Base-by-base conservation (phyloP, 2,797 vertebrate species). In the Dryobates pubescens region DNA sequence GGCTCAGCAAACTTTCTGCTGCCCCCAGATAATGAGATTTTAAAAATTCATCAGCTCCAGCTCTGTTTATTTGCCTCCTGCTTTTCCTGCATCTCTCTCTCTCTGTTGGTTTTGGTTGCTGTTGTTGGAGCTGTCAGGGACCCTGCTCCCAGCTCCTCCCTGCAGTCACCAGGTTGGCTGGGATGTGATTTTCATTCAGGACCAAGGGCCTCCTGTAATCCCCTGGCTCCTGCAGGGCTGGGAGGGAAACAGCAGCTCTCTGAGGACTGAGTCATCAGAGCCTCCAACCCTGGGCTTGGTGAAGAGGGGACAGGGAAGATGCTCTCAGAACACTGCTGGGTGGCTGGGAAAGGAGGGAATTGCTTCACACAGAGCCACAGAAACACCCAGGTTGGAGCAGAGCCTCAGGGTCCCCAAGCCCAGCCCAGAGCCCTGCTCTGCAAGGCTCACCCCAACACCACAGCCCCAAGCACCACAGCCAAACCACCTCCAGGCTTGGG, bases 21-120 rank as follows among this genome's bases (percentile, higher is more conserved):
- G 72, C 68, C 72, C 90, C 90, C 89, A 94, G 93, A 83, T 94
- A 93, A 96, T 94, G 93, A 95, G 91, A 95, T 94, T 95, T 96
- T 94, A 96, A 96, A 92, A 95, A 95, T 96, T 94, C 88, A 96
- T 95, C 87, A 91, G 91, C 73, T 82, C 67, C 75, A 41, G 62
- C 13, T 24, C 84, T 92, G 82, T 93, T 95, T 94, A 77, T 92
- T 96, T 95, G 72, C 65, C 29, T 88, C 84, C 29, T 61, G 6
- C 57, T 80, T 93, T 80, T 75, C 20, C 12, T 38, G 36, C 38
- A 36, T 10, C 36, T 45, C 18, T 45, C 8, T 47, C 23, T 11
- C 12, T 51, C 13, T 53, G 13, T 53, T 26, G 5, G 38, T 61
- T 80, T 90, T 77, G 69, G 9, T 14, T 14, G 10, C 7, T 26